Evolutionary conservation across 2,797 vertebrate genomes (phyloP), one percentile per base, ranked within the genome.

Genomic region (Gadopsis bispinosus): DNA sequence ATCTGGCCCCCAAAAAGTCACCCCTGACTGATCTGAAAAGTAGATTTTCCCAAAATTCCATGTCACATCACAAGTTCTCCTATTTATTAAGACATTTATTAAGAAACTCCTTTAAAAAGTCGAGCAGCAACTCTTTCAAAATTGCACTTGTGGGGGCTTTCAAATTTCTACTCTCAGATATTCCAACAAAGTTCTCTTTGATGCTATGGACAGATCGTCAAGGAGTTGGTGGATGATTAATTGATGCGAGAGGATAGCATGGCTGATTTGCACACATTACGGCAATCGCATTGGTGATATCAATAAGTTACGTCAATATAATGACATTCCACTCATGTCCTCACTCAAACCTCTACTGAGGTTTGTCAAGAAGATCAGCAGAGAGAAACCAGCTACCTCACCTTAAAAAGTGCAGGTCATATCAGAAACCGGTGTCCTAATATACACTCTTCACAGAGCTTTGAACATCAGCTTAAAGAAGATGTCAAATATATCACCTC

Each of bases 201-300:
- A 90, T 84, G 68, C 55, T 69, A 47, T 64, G 68, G 59, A 26
- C 62, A 26, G 69, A 78, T 83, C 79, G 88, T 91, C 76, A 88
- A 90, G 62, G 69, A 77, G 31, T 17, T 51, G 59, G 19, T 7
- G 43, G 33, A 90, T 90, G 76, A 91, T 91, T 87, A 84, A 93
- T 88, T 87, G 58, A 93, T 90, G 80, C 41, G 29, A 29, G 68
- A 60, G 72, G 56, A 71, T 62, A 20, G 55, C 66, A 50, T 26
- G 64, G 60, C 67, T 55, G 63, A 77, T 58, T 73, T 79, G 70
- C 74, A 82, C 77, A 69, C 54, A 87, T 87, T 66, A 75, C 22
- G 22, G 56, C 19, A 59, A n/a, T 59, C 71, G 70, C 26, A 76
- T 73, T 74, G 63, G 77, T 70, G 47, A 78, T 80, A 86, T 89